These are phyloP conservation scores for Amphimedon queenslandica DNA, from an alignment of 37 sponge, comb jelly and placozoan species.

Conservation along the genomic window DNA sequence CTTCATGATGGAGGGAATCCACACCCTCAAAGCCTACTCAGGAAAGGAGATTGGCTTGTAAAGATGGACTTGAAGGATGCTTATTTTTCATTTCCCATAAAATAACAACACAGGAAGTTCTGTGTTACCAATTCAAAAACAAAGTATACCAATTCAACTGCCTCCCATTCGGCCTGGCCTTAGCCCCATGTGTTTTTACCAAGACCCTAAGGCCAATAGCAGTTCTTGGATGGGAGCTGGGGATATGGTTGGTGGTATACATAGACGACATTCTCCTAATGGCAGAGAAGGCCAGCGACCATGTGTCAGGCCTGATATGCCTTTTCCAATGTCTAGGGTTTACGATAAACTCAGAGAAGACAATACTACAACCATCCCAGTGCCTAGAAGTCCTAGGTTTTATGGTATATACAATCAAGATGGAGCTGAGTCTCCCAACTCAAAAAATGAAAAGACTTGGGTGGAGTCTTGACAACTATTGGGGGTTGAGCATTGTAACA, in stretches of 20 bases:
- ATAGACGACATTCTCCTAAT: no score
- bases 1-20: slow-evolving; percentile 25
- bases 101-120: background rate
- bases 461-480: no score
- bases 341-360: background rate
- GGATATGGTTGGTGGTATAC: no score
- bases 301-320: background rate
- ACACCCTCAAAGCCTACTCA: slow-evolving; percentile 9
- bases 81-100: background rate
- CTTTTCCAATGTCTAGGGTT: background rate
- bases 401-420: background rate
- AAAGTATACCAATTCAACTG: slow-evolving; percentile 2
- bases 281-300: background rate
- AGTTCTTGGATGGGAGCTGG: slow-evolving; percentile 7
- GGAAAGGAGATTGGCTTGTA: no score
- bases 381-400: slow-evolving; percentile 2
- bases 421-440: no score
- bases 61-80: no score
- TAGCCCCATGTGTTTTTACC: slow-evolving; percentile 16
- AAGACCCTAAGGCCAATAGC: slow-evolving; percentile 6
- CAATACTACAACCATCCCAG: background rate
- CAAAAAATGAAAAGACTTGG: no score
- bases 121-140: background rate
- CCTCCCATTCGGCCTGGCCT: no score
- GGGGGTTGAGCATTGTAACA: no score